Evolutionary conservation across 2,888 invertebrate genomes (phyloP).

Genomic region (Anaspis maculata): DNA sequence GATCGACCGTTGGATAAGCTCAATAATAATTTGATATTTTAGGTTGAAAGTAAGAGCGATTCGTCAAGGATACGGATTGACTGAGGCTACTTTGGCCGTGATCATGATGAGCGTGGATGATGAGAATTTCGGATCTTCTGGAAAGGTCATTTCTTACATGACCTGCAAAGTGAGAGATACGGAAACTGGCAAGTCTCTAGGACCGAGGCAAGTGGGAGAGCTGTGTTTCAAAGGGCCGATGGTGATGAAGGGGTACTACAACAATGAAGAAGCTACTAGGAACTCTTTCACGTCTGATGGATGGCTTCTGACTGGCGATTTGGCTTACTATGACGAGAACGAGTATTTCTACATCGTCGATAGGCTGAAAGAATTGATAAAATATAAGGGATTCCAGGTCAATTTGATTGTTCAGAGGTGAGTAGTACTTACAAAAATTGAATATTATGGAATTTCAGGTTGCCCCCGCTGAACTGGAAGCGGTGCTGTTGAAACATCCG

Average conservation of each 20-base stretch:
- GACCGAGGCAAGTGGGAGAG: slow-evolving; percentile 64
- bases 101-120: slow-evolving; percentile 32
- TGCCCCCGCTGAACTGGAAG: slow-evolving; percentile 82
- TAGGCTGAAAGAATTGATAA: slow-evolving; percentile 81
- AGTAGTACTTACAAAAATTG: neutral
- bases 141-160: slow-evolving; percentile 53
- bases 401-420: slow-evolving; percentile 3
- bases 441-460: slow-evolving; percentile 48
- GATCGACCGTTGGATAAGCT: neutral
- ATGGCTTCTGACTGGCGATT: slow-evolving; percentile 71
- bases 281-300: slow-evolving; percentile 62
- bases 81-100: slow-evolving; percentile 60
- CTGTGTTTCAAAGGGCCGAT: slow-evolving; percentile 69
- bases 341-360: slow-evolving; percentile 76
- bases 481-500: slow-evolving; percentile 62
- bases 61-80: slow-evolving; percentile 68
- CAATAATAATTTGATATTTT: neutral
- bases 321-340: slow-evolving; percentile 72
- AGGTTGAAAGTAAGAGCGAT: slow-evolving; percentile 48
- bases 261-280: slow-evolving; percentile 55
- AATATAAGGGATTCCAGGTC: slow-evolving; percentile 83
- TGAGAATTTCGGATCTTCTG: slow-evolving; percentile 54
- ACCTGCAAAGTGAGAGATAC: slow-evolving; percentile 55
- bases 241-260: slow-evolving; percentile 64
- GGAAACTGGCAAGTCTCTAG: slow-evolving; percentile 53